phyloP scores from a whole-genome alignment of 2,113 vertebrate genomes.

The Dascyllus trimaculatus region DNA sequence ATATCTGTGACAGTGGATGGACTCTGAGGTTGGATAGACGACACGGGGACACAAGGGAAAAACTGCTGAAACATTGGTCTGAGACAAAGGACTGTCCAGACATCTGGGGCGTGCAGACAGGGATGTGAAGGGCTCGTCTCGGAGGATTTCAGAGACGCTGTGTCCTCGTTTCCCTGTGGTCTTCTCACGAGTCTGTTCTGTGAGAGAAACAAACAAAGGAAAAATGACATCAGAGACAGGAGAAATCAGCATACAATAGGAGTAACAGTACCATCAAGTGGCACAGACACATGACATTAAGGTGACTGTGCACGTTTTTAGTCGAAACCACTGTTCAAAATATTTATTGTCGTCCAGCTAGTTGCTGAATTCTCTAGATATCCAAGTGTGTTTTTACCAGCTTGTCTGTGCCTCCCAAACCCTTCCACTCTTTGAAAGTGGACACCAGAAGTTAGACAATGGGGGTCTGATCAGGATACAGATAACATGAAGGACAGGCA shows the following conservation, averaged over 20 bases:
- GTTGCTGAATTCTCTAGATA: constrained; percentile 35
- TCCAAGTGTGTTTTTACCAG: constrained; percentile 19
- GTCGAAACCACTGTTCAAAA: not conserved
- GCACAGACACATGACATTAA: not conserved
- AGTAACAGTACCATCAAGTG: not conserved
- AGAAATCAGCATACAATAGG: not conserved
- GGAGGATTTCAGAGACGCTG: constrained; percentile 80
- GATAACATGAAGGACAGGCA: constrained; percentile 43
- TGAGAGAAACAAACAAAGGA: constrained; percentile 21
- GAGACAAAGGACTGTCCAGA: constrained; percentile 39
- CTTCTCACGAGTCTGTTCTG: constrained; percentile 64
- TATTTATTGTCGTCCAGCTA: constrained; percentile 11
- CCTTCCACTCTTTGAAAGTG: constrained; percentile 54
- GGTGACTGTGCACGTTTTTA: not conserved
- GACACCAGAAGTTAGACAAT: constrained; percentile 62
- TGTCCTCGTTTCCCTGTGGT: constrained; percentile 73
- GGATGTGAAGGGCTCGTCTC: constrained; percentile 59
- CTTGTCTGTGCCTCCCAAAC: constrained; percentile 29
- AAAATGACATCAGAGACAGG: constrained; percentile 7
- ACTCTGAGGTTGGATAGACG: constrained; percentile 67
- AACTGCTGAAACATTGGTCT: constrained; percentile 38
- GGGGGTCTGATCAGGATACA: constrained; percentile 48
- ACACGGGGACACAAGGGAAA: constrained; percentile 66
- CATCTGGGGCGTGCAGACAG: constrained; percentile 11
- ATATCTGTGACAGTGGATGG: constrained; percentile 53